A percentile compares a stretch with the other conserved stretches of the same genome.
These are phyloP conservation scores for Mugil cephalus DNA, from an alignment of 2,113 vertebrate species.

Conservation along the genomic window DNA sequence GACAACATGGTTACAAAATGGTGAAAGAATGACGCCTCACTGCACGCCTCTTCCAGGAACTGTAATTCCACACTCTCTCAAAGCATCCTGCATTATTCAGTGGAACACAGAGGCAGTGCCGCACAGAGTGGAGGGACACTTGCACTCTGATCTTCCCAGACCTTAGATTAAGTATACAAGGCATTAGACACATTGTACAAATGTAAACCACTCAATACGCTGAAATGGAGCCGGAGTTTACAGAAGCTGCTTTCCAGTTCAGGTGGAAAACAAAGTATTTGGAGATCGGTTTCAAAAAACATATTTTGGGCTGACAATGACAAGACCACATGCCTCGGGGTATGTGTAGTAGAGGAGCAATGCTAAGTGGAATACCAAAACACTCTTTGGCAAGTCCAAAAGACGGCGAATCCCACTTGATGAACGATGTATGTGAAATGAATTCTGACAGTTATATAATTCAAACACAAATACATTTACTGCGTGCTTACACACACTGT, in stretches of 20 bases:
- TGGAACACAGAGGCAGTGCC: slow-evolving; percentile 55
- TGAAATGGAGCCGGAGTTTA: slow-evolving; percentile 28
- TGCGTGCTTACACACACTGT: background rate
- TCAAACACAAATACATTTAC: no score
- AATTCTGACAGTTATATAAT: no score
- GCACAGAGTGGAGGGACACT: slow-evolving; percentile 40
- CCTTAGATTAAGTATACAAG: slow-evolving; percentile 59
- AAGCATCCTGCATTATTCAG: slow-evolving; percentile 80
- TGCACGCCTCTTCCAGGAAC: slow-evolving; percentile 64
- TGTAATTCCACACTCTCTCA: slow-evolving; percentile 68
- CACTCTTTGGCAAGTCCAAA: no score
- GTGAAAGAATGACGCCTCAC: slow-evolving; percentile 45
- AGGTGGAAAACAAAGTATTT: background rate
- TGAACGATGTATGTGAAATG: no score
- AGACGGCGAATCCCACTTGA: no score
- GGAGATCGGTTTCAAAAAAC: background rate
- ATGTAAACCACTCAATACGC: slow-evolving; percentile 48
- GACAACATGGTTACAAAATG: slow-evolving; percentile 37
- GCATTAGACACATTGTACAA: slow-evolving; percentile 50
- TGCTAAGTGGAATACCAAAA: no score
- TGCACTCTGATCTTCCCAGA: slow-evolving; percentile 54
- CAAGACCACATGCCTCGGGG: background rate
- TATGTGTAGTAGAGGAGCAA: no score
- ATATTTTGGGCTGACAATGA: background rate
- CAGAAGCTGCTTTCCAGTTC: slow-evolving; percentile 1